These are phyloP conservation scores for Pseudorasbora parva DNA, from an alignment of 2,113 vertebrate genomes.

Conservation along the genomic window DNA sequence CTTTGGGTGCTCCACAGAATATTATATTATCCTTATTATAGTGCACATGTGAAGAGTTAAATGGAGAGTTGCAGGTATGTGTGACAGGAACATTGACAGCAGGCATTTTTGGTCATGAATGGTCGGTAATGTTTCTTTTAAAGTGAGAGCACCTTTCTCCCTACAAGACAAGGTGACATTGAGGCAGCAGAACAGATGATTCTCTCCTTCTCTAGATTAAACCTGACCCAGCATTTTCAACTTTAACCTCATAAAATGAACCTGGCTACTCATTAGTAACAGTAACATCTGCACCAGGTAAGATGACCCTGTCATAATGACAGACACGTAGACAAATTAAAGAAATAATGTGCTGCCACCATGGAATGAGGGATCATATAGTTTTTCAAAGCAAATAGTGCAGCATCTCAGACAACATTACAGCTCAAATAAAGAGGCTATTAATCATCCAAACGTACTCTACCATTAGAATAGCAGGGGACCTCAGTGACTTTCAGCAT, in stretches of 20 bases:
- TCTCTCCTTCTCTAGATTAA: constrained; percentile 57
- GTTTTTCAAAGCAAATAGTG: constrained; percentile 61
- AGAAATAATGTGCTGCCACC: constrained; percentile 69
- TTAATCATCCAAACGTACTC: not conserved
- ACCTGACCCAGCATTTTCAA: constrained; percentile 71
- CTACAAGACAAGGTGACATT: constrained; percentile 60
- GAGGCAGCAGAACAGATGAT: constrained; percentile 54
- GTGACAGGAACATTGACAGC: constrained; percentile 68
- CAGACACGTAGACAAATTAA: constrained; percentile 73
- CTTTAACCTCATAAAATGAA: constrained; percentile 80
- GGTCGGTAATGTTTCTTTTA: not conserved
- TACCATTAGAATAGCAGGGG: not conserved
- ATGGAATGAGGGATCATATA: constrained; percentile 60
- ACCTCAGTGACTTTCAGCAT: not conserved
- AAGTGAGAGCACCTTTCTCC: constrained; percentile 21
- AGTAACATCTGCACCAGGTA: constrained; percentile 78
- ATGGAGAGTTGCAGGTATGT: constrained; percentile 40
- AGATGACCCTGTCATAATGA: constrained; percentile 74
- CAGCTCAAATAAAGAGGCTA: not conserved
- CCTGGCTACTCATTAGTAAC: constrained; percentile 77
- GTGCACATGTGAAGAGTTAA: constrained; percentile 67
- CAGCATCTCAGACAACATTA: not conserved
- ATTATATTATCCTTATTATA: constrained; percentile 67
- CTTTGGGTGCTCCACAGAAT: constrained; percentile 58
- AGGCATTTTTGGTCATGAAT: constrained; percentile 64